These are phyloP conservation scores for Dioctria rufipes DNA, from an alignment of 2,888 invertebrate species.

Conservation along the genomic window DNA sequence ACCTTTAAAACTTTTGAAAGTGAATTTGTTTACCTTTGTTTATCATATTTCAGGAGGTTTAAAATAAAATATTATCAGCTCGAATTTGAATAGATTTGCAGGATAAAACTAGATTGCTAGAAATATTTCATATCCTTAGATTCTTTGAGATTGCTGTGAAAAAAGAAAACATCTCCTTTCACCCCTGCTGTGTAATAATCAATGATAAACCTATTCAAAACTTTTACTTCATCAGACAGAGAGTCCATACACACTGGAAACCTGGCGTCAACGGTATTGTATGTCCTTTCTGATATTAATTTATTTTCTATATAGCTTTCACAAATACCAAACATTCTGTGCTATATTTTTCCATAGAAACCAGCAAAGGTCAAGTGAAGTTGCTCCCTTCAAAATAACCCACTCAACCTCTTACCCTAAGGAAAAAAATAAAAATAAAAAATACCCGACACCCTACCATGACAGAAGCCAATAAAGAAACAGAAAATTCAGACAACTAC, in stretches of 20 bases:
- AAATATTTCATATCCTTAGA: not conserved
- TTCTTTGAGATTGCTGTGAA: not conserved
- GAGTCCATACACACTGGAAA: not conserved
- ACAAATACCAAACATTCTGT: not conserved
- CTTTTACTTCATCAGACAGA: no score
- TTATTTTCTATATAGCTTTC: not conserved
- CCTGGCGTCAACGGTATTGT: not conserved
- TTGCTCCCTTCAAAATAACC: not conserved
- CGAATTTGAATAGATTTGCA: no score
- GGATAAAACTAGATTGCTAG: no score
- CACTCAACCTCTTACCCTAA: not conserved
- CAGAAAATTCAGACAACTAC: slow-evolving; percentile 42
- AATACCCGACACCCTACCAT: slow-evolving; percentile 36
- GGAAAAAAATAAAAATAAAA: slow-evolving; percentile 7
- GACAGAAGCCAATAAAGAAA: slow-evolving; percentile 42
- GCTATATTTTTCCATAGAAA: not conserved
- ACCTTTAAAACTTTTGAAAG: not conserved
- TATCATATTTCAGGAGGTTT: no score
- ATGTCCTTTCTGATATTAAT: not conserved
- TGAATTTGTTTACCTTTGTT: not conserved
- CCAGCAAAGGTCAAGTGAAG: not conserved
- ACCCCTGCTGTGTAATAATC: no score
- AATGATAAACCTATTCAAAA: no score
- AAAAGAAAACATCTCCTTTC: not conserved
- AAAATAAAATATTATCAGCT: no score